Percentiles rank a stretch among this genome's conserved stretches.
These are phyloP conservation scores for Cynaeus angustus DNA, from an alignment of 2,888 invertebrate genomes.

Conservation along the genomic window DNA sequence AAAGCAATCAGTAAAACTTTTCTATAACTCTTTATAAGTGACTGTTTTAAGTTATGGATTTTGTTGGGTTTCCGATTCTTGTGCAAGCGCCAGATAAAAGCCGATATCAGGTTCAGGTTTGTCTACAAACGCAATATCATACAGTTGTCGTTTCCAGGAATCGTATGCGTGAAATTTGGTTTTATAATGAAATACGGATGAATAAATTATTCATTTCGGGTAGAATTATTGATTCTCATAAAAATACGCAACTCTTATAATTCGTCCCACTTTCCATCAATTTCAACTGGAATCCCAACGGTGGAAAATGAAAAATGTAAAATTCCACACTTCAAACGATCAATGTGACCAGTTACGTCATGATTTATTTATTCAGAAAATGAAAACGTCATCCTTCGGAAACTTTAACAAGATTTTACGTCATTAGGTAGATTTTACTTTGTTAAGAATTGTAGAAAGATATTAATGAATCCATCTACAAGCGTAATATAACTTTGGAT, in stretches of 20 bases:
- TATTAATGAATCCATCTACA: too few relatives aligned
- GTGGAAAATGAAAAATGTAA: slow-evolving; percentile 2
- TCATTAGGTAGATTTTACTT: neutral
- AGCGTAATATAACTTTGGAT: too few relatives aligned
- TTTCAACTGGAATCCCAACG: neutral
- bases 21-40: neutral
- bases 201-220: neutral
- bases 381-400: neutral
- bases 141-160: too few relatives aligned
- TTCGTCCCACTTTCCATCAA: neutral
- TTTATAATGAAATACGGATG: too few relatives aligned
- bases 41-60: neutral
- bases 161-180: too few relatives aligned
- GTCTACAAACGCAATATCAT: too few relatives aligned
- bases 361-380: neutral
- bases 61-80: slow-evolving; percentile 4
- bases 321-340: neutral
- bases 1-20: neutral
- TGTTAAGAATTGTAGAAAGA: neutral
- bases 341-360: slow-evolving; percentile 1
- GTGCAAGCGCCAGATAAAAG: neutral
- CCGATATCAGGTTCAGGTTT: neutral
- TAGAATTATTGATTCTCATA: neutral
- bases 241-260: neutral
- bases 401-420: neutral